Evolutionary conservation across 2,113 vertebrate species (phyloP).

Genomic region (Isurus oxyrinchus): DNA sequence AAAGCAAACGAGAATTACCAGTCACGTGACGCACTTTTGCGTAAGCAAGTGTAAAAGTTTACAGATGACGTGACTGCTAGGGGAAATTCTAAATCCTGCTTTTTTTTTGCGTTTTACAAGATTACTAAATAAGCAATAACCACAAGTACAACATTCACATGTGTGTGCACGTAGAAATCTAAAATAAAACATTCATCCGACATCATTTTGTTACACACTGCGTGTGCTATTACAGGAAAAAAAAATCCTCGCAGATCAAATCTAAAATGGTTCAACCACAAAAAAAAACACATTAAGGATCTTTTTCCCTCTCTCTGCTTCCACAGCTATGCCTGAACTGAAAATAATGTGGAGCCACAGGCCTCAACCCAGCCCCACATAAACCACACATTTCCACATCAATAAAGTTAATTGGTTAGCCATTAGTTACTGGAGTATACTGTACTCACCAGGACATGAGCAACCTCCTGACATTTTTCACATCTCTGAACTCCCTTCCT

Average conservation of each 20-base stretch:
- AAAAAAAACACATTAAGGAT: constrained; percentile 30
- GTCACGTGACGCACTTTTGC: not conserved
- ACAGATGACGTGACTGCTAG: not conserved
- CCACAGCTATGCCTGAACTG: not conserved
- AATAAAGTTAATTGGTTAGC: constrained; percentile 34
- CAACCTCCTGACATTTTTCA: constrained; percentile 35
- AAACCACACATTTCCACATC: constrained; percentile 33
- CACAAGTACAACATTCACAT: not conserved
- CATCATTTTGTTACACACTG: constrained; percentile 12
- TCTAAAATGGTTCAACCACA: constrained; percentile 31
- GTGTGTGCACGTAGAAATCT: not conserved
- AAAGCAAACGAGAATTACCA: not conserved
- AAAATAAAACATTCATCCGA: not conserved
- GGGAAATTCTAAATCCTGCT: not conserved
- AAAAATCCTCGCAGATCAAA: not conserved
- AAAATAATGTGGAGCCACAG: constrained; percentile 2
- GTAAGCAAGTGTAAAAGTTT: constrained; percentile 27
- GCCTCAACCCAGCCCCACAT: constrained; percentile 8
- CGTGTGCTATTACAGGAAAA: not conserved
- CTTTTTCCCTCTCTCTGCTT: not conserved
- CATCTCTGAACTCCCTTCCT: constrained; percentile 35
- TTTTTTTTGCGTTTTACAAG: not conserved
- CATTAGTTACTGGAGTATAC: constrained; percentile 25
- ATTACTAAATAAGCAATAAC: not conserved
- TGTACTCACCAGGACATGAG: constrained; percentile 31